phyloP scores from a whole-genome alignment of 2,888 invertebrate genomes.

The Tetanocera ferruginea region DNA sequence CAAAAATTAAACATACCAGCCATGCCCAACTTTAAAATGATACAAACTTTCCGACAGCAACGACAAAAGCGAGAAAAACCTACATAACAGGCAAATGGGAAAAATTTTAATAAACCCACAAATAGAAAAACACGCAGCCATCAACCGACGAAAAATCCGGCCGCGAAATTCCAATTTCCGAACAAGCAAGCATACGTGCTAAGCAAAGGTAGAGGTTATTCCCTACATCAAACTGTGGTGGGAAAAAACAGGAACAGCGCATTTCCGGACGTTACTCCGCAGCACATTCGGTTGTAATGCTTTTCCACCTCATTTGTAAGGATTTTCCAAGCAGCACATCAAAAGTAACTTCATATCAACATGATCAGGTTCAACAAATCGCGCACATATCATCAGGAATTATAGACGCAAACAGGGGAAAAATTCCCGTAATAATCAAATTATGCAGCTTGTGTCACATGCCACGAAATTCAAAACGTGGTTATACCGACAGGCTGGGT shows the following conservation, averaged over 20 bases:
- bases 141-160: slow-evolving; percentile 28
- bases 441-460: slow-evolving; percentile 63
- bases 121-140: slow-evolving; percentile 16
- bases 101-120: slow-evolving; percentile 42
- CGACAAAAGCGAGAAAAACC: neutral
- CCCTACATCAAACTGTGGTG: slow-evolving; percentile 34
- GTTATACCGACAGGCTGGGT: slow-evolving; percentile 20
- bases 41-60: slow-evolving; percentile 17
- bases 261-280: neutral
- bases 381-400: slow-evolving; percentile 50
- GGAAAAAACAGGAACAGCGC: slow-evolving; percentile 40
- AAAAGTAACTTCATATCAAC: slow-evolving; percentile 3
- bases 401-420: slow-evolving; percentile 14
- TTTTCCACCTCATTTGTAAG: slow-evolving; percentile 29
- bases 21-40: slow-evolving; percentile 6
- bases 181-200: slow-evolving; percentile 7
- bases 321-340: slow-evolving; percentile 50
- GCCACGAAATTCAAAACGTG: neutral
- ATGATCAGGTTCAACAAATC: neutral
- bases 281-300: neutral
- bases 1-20: slow-evolving; percentile 19
- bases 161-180: slow-evolving; percentile 39
- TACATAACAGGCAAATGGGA: slow-evolving; percentile 7
- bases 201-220: slow-evolving; percentile 28
- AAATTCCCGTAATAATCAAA: slow-evolving; percentile 64